Evolutionary conservation across 2,888 invertebrate genomes (phyloP), one percentile per base, ranked within the genome.

Genomic region (Dryobota labecula): DNA sequence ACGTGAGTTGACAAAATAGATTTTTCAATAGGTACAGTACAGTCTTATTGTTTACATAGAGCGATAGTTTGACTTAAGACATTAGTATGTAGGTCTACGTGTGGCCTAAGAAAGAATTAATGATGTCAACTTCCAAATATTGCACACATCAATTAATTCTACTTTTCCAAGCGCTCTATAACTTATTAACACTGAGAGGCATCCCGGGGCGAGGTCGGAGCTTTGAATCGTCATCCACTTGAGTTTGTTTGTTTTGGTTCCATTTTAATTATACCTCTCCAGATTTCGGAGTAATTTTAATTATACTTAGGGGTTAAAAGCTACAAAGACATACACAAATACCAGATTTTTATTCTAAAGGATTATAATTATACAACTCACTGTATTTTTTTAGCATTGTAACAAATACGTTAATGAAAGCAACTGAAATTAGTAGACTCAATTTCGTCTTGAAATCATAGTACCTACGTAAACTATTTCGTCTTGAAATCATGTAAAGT

Each of bases 161-260:
- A 15, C 0, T 27, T 27, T 36, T 33, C 15, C 20, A 13, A 0
- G 75, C 18, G 53, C 74, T 76, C 62, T 49, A 60, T 20, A 30
- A 24, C 11, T 45, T 0, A 30, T 51, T 11, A 18, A 20, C 36
- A 54, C 58, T 18, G 18, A 2, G 2, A 5, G 24, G 57, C 4
- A 4, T 1, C 6, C 2, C 11, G 20, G 18, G 4, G n/a, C 30
- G 41, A 68, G 53, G 24, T 36, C 36, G 51, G 70, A 15, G 60
- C 36, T 69, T 60, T 56, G 41, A 64, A 71, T 71, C 68, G 78
- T 79, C 64, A 71, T 70, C 73, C 60, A 75, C 75, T 81, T 67
- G 45, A 83, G 62, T 62, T 76, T 58, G 70, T 84, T 84, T 84
- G 78, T 84, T 78, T 85, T 75, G 80, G 74, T 85, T 70, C 64